These are phyloP conservation scores for Agrenia bidenticulata DNA, from an alignment of 2,888 invertebrate species.

Conservation along the genomic window DNA sequence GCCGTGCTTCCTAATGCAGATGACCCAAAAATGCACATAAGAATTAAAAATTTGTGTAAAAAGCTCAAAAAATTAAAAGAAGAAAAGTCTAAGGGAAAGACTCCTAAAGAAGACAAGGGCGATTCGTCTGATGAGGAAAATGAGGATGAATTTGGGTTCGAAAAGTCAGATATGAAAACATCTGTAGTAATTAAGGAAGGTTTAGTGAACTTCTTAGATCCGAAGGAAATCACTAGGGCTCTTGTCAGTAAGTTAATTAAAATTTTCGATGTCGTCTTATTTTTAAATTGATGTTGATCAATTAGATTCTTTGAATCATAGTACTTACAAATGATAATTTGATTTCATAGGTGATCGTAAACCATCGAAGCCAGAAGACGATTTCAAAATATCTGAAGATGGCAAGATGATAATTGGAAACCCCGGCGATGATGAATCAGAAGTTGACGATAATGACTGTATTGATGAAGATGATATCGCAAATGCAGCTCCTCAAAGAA, in stretches of 20 bases:
- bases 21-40: conserved; percentile 42
- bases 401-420: conserved; percentile 50
- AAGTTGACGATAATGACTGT: conserved; percentile 20
- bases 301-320: conserved; percentile 7
- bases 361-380: conserved; percentile 32
- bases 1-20: conserved; percentile 46
- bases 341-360: conserved; percentile 43
- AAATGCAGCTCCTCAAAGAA: conserved; percentile 12
- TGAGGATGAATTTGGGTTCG: conserved; percentile 39
- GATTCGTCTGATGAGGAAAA: conserved; percentile 28
- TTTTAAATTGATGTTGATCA: neutral
- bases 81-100: conserved; percentile 26
- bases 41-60: conserved; percentile 49
- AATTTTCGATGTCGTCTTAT: no score
- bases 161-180: conserved; percentile 27
- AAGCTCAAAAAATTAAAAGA: conserved; percentile 46
- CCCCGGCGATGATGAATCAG: conserved; percentile 28
- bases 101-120: conserved; percentile 20
- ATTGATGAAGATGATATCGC: conserved; percentile 11
- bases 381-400: conserved; percentile 47
- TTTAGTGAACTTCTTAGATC: conserved; percentile 49
- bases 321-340: conserved; percentile 6
- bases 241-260: conserved; percentile 51
- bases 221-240: conserved; percentile 45
- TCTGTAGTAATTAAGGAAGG: conserved; percentile 51